A percentile compares a stretch with the other conserved stretches of the same genome.
Conservation (phyloP, 2,888 invertebrate species). For the Habroteleia sp. region DNA sequence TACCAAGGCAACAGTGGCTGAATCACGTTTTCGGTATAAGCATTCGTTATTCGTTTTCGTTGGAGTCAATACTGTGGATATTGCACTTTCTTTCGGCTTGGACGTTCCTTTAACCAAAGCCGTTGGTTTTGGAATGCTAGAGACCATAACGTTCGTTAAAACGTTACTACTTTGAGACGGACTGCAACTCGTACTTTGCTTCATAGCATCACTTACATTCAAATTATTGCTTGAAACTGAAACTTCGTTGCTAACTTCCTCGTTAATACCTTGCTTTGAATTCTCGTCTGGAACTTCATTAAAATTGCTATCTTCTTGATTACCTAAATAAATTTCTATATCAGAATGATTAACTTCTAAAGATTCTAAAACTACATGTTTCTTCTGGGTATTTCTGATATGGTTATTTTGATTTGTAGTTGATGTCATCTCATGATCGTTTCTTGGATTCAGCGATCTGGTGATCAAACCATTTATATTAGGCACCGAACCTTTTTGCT, state of each 20-base stretch:
- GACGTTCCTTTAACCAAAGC: slow-evolving; percentile 95
- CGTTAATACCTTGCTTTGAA: slow-evolving; percentile 28
- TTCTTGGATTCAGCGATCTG: slow-evolving; percentile 61
- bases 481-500: slow-evolving; percentile 68
- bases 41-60: slow-evolving; percentile 80
- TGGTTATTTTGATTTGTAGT: slow-evolving; percentile 74
- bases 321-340: slow-evolving; percentile 16
- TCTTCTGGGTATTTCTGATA: slow-evolving; percentile 48
- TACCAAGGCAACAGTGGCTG: slow-evolving; percentile 83
- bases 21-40: slow-evolving; percentile 76
- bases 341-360: slow-evolving; percentile 21
- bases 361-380: slow-evolving; percentile 23
- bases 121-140: slow-evolving; percentile 94
- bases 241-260: slow-evolving; percentile 9
- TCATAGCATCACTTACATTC: slow-evolving; percentile 18
- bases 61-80: slow-evolving; percentile 82
- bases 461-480: slow-evolving; percentile 71
- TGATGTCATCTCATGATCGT: slow-evolving; percentile 67
- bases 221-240: slow-evolving; percentile 19
- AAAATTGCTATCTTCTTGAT: slow-evolving; percentile 24
- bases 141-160: slow-evolving; percentile 75
- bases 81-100: slow-evolving; percentile 84
- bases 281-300: slow-evolving; percentile 2
- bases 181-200: slow-evolving; percentile 39
- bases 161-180: slow-evolving; percentile 55